Percentiles rank a stretch among this genome's conserved stretches.
These are phyloP conservation scores for Oryzias dopingdopingensis DNA, from an alignment of 2,797 vertebrate genomes.

Conservation along the genomic window DNA sequence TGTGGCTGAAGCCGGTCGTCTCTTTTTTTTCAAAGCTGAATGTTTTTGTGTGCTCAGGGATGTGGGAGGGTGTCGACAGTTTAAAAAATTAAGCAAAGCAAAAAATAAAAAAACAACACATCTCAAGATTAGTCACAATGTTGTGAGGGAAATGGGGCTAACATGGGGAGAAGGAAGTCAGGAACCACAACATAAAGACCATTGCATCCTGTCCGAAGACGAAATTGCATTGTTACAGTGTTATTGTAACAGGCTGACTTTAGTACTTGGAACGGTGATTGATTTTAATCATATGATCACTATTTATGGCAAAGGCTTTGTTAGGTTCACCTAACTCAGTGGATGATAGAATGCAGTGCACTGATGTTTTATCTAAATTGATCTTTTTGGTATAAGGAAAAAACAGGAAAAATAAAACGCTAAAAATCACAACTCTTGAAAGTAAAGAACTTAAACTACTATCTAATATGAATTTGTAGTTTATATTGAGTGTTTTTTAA, in stretches of 20 bases:
- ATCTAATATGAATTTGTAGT: too few species aligned
- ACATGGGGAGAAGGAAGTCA: background rate
- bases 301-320: too few species aligned
- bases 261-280: background rate
- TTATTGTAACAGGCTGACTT: background rate
- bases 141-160: background rate
- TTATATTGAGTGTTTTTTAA: too few species aligned
- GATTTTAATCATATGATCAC: background rate
- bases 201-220: background rate
- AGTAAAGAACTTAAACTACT: too few species aligned
- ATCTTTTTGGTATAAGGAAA: too few species aligned
- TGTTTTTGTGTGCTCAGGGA: background rate
- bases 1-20: too few species aligned
- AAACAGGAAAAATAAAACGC: too few species aligned
- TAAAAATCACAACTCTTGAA: too few species aligned
- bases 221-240: slow-evolving; percentile 1
- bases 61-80: background rate
- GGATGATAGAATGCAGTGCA: too few species aligned
- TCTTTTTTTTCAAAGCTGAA: too few species aligned
- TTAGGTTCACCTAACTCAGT: too few species aligned
- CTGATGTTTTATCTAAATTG: too few species aligned
- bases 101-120: background rate
- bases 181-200: slow-evolving; percentile 3
- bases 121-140: background rate
- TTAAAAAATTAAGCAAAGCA: background rate